These are phyloP conservation scores for Scelioninae gen. 1 DNA, from an alignment of 2,888 invertebrate species.

Conservation along the genomic window DNA sequence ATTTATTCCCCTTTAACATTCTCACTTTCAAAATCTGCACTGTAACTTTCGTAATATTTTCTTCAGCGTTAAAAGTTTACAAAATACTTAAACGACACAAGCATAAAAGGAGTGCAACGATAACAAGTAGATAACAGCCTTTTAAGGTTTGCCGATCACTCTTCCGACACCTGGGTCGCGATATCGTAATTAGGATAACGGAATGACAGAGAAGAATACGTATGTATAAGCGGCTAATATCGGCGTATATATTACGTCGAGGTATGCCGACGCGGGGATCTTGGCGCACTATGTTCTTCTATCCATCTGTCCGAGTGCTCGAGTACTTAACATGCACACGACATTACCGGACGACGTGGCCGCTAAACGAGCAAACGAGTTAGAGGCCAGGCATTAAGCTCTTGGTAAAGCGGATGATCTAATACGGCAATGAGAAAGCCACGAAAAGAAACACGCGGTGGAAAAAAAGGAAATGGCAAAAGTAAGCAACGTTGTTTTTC, in stretches of 20 bases:
- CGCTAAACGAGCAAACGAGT: constrained; percentile 66
- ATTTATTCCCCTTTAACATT: too few relatives aligned
- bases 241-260: constrained; percentile 25
- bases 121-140: too few relatives aligned
- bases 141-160: too few relatives aligned
- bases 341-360: constrained; percentile 52
- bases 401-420: constrained; percentile 48
- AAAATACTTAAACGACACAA: too few relatives aligned
- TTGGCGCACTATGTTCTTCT: constrained; percentile 12
- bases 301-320: constrained; percentile 28
- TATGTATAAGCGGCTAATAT: constrained; percentile 37
- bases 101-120: too few relatives aligned
- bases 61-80: too few relatives aligned
- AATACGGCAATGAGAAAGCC: constrained; percentile 39
- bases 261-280: constrained; percentile 13
- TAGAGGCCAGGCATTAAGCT: constrained; percentile 41
- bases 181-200: constrained; percentile 44
- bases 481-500: too few relatives aligned
- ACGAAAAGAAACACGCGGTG: constrained; percentile 19
- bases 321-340: constrained; percentile 59
- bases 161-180: constrained; percentile 12
- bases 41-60: too few relatives aligned
- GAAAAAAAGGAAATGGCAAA: neutral
- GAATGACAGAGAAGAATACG: constrained; percentile 24
- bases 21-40: too few relatives aligned